Base-by-base conservation (phyloP, 1,140 invertebrate genomes). In the Tenebrio molitor region DNA sequence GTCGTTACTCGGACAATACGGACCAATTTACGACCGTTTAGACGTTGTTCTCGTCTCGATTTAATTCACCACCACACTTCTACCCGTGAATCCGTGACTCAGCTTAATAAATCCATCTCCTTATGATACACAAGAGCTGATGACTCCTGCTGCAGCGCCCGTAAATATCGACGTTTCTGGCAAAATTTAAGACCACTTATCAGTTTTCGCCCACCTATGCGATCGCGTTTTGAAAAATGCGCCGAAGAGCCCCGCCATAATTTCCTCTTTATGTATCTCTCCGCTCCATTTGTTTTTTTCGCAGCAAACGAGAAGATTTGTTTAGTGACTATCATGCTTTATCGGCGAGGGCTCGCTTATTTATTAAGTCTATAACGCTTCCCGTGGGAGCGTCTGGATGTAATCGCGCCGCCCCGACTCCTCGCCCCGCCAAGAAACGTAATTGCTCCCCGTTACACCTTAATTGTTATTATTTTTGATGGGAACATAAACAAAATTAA, bases 181-280 rank as follows among this genome's bases (percentile, higher is more conserved):
- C n/a, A n/a, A n/a, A n/a, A n/a, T n/a, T n/a, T n/a, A n/a, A n/a
- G n/a, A n/a, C n/a, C n/a, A n/a, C n/a, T n/a, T n/a, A n/a, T n/a
- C n/a, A 29, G 8, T 29, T 29, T 50, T 3, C 21, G 16, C 19
- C 21, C 44, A 50, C 44, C 44, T 50, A 50, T 17, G 10, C 44
- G 44, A 21, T 50, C 21, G 21, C 10, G 17, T 50, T 21, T 21
- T 50, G 44, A 50, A 50, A 29, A 29, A 29, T 29, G 25, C 3
- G 25, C 25, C 3, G 25, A 58, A 58, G 12, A 12, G 50, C 23
- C 14, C n/a, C 21, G 12, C 29, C 50, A 58, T 58, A 58, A 58
- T 58, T 29, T 14, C 50, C 10, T 58, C 29, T 58, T 58, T 58
- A 58, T 58, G 23, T 58, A 58, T 58, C 50, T 58, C 50, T 58